These are phyloP conservation scores for Zaprionus davidi DNA, from an alignment of 1,140 invertebrate genomes.

Conservation along the genomic window DNA sequence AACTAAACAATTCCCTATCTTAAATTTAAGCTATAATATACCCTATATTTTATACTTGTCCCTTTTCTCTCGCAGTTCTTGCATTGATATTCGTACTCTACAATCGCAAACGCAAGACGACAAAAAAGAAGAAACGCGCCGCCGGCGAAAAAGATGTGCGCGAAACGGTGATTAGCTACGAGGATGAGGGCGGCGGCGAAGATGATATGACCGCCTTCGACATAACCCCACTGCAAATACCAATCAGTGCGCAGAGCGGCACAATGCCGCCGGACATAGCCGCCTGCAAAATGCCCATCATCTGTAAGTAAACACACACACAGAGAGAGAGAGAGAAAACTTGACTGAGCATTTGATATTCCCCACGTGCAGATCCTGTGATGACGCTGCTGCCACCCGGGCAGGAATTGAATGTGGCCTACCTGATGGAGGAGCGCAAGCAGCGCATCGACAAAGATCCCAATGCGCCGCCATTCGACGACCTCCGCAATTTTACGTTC, in stretches of 20 bases:
- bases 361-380: conserved; percentile 85
- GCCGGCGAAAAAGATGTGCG: conserved; percentile 99
- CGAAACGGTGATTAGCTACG: conserved; percentile 99
- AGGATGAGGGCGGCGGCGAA: conserved; percentile 98
- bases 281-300: conserved; percentile 89
- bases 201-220: conserved; percentile 99
- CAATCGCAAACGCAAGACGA: conserved; percentile 93
- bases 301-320: conserved; percentile 87
- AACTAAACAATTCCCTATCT: neutral
- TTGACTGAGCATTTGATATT: conserved; percentile 1
- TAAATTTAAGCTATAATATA: neutral
- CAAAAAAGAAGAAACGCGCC: conserved; percentile 95
- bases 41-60: neutral
- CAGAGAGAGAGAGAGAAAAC: neutral
- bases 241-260: conserved; percentile 89
- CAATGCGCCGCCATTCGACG: conserved; percentile 98
- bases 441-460: conserved; percentile 97
- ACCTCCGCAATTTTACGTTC: conserved; percentile 98
- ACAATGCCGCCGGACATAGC: conserved; percentile 91
- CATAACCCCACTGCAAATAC: conserved; percentile 97
- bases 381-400: conserved; percentile 85
- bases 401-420: conserved; percentile 95
- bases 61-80: conserved; percentile 88
- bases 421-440: conserved; percentile 98
- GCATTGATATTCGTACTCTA: conserved; percentile 97